These are phyloP conservation scores for Eupithecia abbreviata DNA, from an alignment of 2,888 invertebrate genomes.

Conservation along the genomic window DNA sequence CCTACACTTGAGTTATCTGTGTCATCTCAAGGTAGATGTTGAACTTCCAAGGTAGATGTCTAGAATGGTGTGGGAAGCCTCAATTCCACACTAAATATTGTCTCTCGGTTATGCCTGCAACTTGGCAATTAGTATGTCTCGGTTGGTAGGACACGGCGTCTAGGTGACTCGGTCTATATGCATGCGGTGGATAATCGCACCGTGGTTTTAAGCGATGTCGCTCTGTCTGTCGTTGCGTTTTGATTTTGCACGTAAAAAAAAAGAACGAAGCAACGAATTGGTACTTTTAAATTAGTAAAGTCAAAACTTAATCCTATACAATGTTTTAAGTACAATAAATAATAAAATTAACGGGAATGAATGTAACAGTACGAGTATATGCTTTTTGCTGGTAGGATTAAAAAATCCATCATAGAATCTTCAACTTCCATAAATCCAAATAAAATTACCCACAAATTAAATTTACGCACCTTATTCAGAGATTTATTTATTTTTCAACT, in stretches of 20 bases:
- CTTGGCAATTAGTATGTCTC: slow-evolving; percentile 20
- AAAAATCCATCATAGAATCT: neutral
- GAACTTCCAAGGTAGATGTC: neutral
- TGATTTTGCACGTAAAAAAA: too few species aligned
- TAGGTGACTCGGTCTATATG: slow-evolving; percentile 10
- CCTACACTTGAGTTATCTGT: neutral
- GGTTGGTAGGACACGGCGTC: slow-evolving; percentile 8
- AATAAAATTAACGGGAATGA: neutral
- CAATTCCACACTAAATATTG: slow-evolving; percentile 9
- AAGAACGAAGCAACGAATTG: too few species aligned
- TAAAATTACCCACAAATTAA: too few species aligned
- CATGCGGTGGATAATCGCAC: neutral
- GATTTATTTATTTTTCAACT: too few species aligned
- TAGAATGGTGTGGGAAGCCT: slow-evolving; percentile 2
- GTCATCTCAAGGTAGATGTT: neutral
- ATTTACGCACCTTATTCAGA: too few species aligned
- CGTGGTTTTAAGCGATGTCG: neutral
- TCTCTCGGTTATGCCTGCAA: slow-evolving; percentile 13
- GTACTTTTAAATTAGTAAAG: neutral
- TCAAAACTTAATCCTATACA: neutral
- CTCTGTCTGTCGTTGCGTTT: neutral
- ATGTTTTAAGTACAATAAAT: neutral
- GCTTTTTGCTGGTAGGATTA: neutral
- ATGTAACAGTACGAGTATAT: neutral
- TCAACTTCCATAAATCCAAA: neutral